Evolutionary conservation across 2,888 invertebrate species (phyloP).

Genomic region (Eupsilia transversa): DNA sequence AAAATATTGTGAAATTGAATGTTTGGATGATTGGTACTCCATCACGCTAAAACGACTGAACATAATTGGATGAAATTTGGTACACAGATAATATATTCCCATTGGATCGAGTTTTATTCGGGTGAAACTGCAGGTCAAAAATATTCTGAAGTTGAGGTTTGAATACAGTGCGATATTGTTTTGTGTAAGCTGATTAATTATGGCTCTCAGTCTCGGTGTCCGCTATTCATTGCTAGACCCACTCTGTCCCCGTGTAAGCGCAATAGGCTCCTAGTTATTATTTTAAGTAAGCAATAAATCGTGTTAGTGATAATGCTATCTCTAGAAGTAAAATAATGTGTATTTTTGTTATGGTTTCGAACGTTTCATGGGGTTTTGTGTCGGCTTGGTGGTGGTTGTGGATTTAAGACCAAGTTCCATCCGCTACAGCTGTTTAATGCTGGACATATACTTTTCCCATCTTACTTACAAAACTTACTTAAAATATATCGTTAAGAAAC

Average conservation of each 20-base stretch:
- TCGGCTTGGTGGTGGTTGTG: conserved; percentile 5
- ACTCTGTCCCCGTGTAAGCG: conserved; percentile 35
- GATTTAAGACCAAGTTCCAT: neutral
- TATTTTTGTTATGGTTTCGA: conserved; percentile 54
- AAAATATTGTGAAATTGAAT: neutral
- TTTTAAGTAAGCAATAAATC: conserved; percentile 67
- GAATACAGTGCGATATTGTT: neutral
- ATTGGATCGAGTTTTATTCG: neutral
- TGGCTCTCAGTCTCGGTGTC: conserved; percentile 20
- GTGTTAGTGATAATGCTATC: conserved; percentile 70
- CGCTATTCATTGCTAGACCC: neutral
- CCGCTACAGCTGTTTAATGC: neutral
- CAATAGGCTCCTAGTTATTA: conserved; percentile 55
- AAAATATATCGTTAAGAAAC: neutral
- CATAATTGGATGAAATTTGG: neutral
- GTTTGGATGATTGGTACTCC: too few species aligned
- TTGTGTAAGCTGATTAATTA: neutral
- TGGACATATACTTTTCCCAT: neutral
- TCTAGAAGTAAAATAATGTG: conserved; percentile 60
- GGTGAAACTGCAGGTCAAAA: neutral
- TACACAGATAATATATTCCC: neutral
- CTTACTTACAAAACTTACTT: neutral
- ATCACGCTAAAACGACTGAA: neutral
- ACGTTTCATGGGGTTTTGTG: conserved; percentile 19
- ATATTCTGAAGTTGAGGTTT: neutral